phyloP scores from a whole-genome alignment of 2,797 vertebrate genomes.

The Anomalospiza imberbis region DNA sequence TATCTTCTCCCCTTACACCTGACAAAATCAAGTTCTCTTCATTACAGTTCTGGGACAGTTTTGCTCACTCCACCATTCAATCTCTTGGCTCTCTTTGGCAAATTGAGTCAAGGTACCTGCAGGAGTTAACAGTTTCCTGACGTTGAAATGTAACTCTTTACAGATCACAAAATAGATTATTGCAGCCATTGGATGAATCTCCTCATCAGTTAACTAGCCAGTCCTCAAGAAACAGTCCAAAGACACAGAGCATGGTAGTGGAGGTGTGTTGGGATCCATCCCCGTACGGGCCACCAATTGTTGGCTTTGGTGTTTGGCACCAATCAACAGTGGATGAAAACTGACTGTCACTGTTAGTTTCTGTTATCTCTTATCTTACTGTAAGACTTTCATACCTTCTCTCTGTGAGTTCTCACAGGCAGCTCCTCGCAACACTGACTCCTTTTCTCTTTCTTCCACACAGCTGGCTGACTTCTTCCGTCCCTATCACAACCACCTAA shows the following conservation, averaged over 20 bases:
- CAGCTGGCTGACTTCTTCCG: too few species aligned
- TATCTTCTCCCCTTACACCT: background rate
- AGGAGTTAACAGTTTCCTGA: background rate
- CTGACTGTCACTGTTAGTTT: too few species aligned
- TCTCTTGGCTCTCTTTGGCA: background rate
- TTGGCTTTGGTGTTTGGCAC: too few species aligned
- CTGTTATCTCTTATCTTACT: too few species aligned
- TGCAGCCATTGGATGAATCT: background rate
- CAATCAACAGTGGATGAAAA: too few species aligned
- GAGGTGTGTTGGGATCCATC: background rate
- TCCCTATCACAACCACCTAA: too few species aligned
- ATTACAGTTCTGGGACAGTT: background rate
- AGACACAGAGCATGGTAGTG: background rate
- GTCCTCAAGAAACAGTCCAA: background rate
- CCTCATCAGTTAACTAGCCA: background rate
- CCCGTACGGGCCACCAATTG: too few species aligned
- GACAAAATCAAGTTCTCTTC: background rate
- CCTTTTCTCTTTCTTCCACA: too few species aligned
- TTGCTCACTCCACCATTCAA: background rate
- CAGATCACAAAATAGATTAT: background rate
- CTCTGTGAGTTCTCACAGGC: too few species aligned
- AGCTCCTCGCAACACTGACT: too few species aligned
- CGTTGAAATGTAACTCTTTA: background rate
- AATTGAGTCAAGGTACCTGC: background rate
- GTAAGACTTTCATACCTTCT: too few species aligned